phyloP scores from a whole-genome alignment of 2,113 vertebrate species.

The Trogon melanurus region DNA sequence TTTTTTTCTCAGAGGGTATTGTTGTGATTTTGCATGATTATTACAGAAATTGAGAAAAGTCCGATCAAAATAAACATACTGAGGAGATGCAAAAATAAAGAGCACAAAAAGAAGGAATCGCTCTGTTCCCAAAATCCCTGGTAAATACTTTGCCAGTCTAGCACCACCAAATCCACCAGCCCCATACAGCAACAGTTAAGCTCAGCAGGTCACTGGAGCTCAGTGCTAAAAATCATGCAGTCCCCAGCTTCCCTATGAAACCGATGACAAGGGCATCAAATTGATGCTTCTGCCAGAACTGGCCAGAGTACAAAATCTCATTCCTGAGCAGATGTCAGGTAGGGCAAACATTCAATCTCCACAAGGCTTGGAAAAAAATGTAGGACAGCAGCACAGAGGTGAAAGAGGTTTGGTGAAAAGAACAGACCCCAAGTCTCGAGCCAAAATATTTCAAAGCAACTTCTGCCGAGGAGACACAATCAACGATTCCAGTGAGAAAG shows the following conservation, averaged over 20 bases:
- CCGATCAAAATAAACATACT: background rate
- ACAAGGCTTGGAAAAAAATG: conserved; percentile 59
- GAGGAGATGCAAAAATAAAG: background rate
- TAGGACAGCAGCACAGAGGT: conserved; percentile 59
- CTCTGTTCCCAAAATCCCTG: background rate
- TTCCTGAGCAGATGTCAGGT: conserved; percentile 66
- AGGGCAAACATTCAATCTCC: conserved; percentile 47
- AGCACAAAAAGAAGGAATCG: background rate
- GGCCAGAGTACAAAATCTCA: conserved; percentile 62
- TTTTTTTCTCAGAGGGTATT: background rate
- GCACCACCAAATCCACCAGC: background rate
- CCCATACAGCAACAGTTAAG: background rate
- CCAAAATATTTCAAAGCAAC: conserved; percentile 65
- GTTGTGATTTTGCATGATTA: background rate
- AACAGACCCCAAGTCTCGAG: conserved; percentile 34
- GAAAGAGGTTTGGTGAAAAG: conserved; percentile 59
- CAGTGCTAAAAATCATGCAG: background rate
- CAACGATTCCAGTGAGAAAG: conserved; percentile 39
- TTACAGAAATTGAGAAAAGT: background rate
- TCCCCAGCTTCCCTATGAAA: background rate
- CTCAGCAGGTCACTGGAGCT: background rate
- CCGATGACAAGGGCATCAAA: conserved; percentile 44
- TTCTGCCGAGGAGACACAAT: conserved; percentile 38
- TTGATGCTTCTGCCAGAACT: conserved; percentile 50
- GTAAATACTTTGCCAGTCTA: background rate